phyloP scores from a whole-genome alignment of 2,113 vertebrate species.

The Trogon surrucura region DNA sequence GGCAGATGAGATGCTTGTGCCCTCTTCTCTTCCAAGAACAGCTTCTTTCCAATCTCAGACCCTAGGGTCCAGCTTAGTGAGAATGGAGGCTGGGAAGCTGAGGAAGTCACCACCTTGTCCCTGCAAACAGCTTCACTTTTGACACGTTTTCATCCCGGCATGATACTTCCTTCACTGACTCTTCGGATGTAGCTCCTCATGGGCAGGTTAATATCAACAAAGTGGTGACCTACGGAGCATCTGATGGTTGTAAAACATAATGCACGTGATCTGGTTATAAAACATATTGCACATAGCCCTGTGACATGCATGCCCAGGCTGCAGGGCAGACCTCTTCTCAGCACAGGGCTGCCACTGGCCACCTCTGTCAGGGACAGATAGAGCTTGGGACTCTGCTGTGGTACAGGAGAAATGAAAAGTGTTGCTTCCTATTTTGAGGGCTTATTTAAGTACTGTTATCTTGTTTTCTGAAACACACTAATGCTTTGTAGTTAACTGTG shows the following conservation, averaged over 20 bases:
- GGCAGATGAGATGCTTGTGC: rapidly evolving
- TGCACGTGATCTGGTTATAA: background rate
- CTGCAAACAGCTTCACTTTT: background rate
- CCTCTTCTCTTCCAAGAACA: background rate
- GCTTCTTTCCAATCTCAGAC: background rate
- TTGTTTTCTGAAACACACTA: background rate
- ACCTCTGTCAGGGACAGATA: background rate
- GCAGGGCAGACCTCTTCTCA: background rate
- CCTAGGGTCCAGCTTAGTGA: background rate
- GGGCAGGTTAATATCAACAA: background rate
- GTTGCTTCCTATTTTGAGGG: background rate
- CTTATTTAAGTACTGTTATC: background rate
- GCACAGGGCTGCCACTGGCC: background rate
- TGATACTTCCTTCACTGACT: rapidly evolving
- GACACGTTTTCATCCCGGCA: background rate
- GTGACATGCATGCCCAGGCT: background rate
- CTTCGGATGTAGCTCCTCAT: background rate
- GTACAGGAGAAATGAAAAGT: background rate
- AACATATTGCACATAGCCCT: background rate
- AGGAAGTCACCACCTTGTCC: background rate
- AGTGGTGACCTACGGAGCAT: background rate
- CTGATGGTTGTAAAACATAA: background rate
- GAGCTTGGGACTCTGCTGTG: background rate
- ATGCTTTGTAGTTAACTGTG: background rate
- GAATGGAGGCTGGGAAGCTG: background rate